Conservation (phyloP, 1,140 invertebrate species). For the Globodera ellingtonae region DNA sequence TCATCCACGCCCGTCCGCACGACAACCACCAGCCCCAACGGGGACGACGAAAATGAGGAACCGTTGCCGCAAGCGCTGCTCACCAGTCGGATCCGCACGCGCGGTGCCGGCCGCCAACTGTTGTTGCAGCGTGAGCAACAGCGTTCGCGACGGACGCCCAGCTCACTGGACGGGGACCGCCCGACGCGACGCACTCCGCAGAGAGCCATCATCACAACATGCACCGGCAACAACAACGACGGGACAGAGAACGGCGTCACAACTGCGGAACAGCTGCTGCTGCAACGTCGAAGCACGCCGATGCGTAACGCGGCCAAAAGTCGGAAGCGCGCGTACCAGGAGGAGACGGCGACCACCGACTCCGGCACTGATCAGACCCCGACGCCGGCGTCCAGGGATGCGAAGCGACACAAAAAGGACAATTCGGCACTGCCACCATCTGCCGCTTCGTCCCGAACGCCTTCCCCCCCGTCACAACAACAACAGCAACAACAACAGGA, state of each 20-base stretch:
- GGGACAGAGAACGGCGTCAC: not conserved
- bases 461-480: conserved; percentile 20
- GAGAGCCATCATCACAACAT: conserved; percentile 10
- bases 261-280: conserved; percentile 11
- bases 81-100: conserved; percentile 23
- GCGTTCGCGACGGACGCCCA: conserved; percentile 28
- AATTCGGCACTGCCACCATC: conserved; percentile 15
- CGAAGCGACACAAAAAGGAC: not conserved
- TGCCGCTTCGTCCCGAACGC: conserved; percentile 15
- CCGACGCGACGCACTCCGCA: conserved; percentile 2
- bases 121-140: conserved; percentile 16
- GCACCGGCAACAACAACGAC: not conserved
- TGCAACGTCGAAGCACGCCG: conserved; percentile 17
- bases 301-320: conserved; percentile 21
- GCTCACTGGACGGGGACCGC: conserved; percentile 22
- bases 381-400: conserved; percentile 2
- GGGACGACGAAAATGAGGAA: conserved; percentile 40
- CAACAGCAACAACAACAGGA: not conserved
- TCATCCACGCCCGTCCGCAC: conserved; percentile 8
- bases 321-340: conserved; percentile 12
- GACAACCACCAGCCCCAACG: conserved; percentile 20
- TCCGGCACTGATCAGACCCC: conserved; percentile 3
- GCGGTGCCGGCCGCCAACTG: conserved; percentile 28
- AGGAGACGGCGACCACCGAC: not conserved
- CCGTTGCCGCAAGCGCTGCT: not conserved